Base-by-base conservation (phyloP, 2,888 invertebrate species). In the Acanthosoma haemorrhoidale region DNA sequence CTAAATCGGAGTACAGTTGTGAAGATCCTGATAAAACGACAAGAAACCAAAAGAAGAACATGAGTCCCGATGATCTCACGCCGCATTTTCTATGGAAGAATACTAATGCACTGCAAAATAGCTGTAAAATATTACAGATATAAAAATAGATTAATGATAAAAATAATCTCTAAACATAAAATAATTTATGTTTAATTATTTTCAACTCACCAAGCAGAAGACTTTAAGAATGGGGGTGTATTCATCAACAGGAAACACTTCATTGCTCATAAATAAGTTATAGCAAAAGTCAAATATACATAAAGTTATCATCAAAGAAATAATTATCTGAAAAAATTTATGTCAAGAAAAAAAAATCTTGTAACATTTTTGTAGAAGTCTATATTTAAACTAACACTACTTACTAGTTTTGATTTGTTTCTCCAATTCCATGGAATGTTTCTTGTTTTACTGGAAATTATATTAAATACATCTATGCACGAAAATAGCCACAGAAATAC, bases 41-140 rank as follows among this genome's bases (percentile, higher is more conserved):
- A 21, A 63, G 63, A 38, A 63, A 38, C 63, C 63, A 63, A 34
- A 38, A 63, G 15, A 63, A 38, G 21, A 63, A 63, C 5, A 63
- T 11, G 2, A 63, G 13, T 2, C 39, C 63, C 5, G 63, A 63
- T 1, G 63, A 38, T 38, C 25, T 16, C 38, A 38, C 38, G 21
- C 63, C 63, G 29, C 9, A 63, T 8, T 39, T 36, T 21, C 31
- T 18, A 4, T 63, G 63, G 29, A 1, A 39, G 21, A 63, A 13
- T 1, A 63, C n/a, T 25, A 63, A 18, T 3, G 11, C 11, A 21
- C n/a, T 4, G 21, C 63, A 38, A 11, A 63, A 29, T 63, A 38
- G 6, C 63, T 63, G 34, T 15, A 41, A 41, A 15, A 41, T 8
- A 41, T 8, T 6, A 60, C 29, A 60, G 32, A 16, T 34, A 2